Base-by-base conservation (phyloP, 2,888 invertebrate species). In the Brachynemurus nebulosus region DNA sequence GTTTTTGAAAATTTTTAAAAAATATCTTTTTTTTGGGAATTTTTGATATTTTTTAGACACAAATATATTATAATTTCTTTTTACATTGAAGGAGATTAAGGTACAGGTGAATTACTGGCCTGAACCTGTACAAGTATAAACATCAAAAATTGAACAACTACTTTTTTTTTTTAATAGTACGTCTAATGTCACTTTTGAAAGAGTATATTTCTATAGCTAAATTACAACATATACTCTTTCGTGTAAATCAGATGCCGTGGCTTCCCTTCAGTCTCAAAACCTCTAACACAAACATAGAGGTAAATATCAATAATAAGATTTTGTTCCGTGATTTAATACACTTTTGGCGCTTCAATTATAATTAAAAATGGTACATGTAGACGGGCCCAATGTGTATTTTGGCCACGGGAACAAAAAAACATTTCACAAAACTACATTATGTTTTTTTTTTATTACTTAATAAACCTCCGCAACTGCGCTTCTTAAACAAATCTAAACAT, bases 181-280 rank as follows among this genome's bases (percentile, higher is more conserved):
- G 20, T 3, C 18, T 17, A 20, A 19, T 37, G 12, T 20, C 16
- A 37, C 37, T 20, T 37, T 20, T 9, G 18, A 17, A 36, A 37
- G 18, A 37, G 18, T 20, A 37, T 17, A 17, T 37, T 20, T n/a
- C n/a, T n/a, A n/a, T n/a, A n/a, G n/a, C n/a, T n/a, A n/a, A n/a
- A n/a, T n/a, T n/a, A n/a, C n/a, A n/a, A n/a, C n/a, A n/a, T n/a
- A n/a, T 30, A 39, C 23, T 38, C 41, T 44, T 48, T 47, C 60
- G 58, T 58, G 58, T 20, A 33, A 43, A 40, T 47, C 48, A 50
- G 52, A 50, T 50, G 52, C 53, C 54, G 57, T 54, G 53, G 53
- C 50, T 59, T 62, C 60, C 62, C 62, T 58, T 67, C 66, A 66
- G 66, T 67, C 67, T 65, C 63, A 63, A 53, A 30, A 30, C 30